Percentiles rank a stretch among this genome's conserved stretches.
Evolutionary conservation across 2,888 invertebrate genomes (phyloP).

Genomic region (Drosophila rellima): DNA sequence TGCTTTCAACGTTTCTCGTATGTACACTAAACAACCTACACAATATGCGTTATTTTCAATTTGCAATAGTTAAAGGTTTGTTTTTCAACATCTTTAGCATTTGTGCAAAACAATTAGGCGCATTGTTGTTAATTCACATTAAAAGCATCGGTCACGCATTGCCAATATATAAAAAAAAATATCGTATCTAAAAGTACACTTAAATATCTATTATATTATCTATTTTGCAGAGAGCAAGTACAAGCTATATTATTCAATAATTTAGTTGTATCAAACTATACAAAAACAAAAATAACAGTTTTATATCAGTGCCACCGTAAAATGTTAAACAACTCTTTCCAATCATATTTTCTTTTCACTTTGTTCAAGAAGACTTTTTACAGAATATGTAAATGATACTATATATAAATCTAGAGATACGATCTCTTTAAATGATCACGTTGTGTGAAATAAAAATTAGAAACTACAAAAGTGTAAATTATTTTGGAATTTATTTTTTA

Average conservation of each 20-base stretch:
- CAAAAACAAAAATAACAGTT: conserved; percentile 29
- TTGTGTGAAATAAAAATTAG: neutral
- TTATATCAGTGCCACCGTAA: conserved; percentile 58
- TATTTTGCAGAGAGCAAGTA: conserved; percentile 51
- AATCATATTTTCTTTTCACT: conserved; percentile 9
- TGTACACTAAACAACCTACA: conserved; percentile 60
- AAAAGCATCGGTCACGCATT: conserved; percentile 81
- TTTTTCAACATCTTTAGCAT: conserved; percentile 60
- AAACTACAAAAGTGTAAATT: neutral
- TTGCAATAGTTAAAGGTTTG: conserved; percentile 71
- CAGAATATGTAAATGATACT: neutral
- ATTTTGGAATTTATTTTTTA: conserved; percentile 35
- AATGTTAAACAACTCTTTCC: conserved; percentile 8
- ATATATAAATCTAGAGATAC: neutral
- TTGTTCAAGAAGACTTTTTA: neutral
- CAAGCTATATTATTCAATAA: conserved; percentile 45
- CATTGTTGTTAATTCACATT: conserved; percentile 72
- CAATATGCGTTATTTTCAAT: conserved; percentile 58
- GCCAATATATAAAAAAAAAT: conserved; percentile 50
- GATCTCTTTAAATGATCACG: neutral
- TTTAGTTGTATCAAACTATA: conserved; percentile 36
- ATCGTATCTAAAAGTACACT: conserved; percentile 55
- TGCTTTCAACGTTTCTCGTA: conserved; percentile 72
- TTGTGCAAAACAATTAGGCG: conserved; percentile 58
- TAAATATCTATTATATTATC: conserved; percentile 37